phyloP scores from a whole-genome alignment of 2,888 invertebrate species.

The Fabriciana adippe region DNA sequence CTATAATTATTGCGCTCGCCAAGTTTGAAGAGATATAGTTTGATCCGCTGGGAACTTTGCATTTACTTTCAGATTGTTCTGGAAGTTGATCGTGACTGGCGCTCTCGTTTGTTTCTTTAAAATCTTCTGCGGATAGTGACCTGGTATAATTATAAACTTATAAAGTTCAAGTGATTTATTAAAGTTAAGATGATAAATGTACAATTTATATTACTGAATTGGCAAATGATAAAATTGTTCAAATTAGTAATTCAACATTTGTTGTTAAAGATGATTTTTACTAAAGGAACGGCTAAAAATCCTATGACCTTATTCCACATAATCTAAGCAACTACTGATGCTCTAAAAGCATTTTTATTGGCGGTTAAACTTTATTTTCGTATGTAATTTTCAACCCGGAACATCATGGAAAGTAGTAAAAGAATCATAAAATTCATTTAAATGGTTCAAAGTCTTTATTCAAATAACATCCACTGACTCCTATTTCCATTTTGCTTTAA shows the following conservation, averaged over 20 bases:
- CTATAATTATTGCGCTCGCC: conserved; percentile 35
- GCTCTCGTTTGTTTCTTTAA: conserved; percentile 30
- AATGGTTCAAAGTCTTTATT: conserved; percentile 13
- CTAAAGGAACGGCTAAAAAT: neutral
- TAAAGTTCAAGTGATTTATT: conserved; percentile 3
- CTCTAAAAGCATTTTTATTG: conserved; percentile 10
- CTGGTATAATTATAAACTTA: conserved; percentile 21
- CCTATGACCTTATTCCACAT: conserved; percentile 9
- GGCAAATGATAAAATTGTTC: no score
- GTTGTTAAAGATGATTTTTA: neutral
- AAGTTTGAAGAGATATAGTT: conserved; percentile 34
- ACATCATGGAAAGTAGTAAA: conserved; percentile 19
- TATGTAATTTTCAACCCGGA: conserved; percentile 12
- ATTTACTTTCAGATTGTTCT: conserved; percentile 27
- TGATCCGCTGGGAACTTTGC: conserved; percentile 28
- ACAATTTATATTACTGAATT: neutral
- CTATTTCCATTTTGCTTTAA: conserved; percentile 21
- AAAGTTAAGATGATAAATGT: neutral
- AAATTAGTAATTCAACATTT: no score
- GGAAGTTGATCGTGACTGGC: conserved; percentile 27
- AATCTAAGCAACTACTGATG: conserved; percentile 1
- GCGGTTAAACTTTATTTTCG: conserved; percentile 12
- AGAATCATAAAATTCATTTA: conserved; percentile 16
- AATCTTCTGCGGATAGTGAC: conserved; percentile 21
- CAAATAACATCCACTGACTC: conserved; percentile 2